Conservation (phyloP, 2,888 invertebrate genomes). For the Magallana nippona region DNA sequence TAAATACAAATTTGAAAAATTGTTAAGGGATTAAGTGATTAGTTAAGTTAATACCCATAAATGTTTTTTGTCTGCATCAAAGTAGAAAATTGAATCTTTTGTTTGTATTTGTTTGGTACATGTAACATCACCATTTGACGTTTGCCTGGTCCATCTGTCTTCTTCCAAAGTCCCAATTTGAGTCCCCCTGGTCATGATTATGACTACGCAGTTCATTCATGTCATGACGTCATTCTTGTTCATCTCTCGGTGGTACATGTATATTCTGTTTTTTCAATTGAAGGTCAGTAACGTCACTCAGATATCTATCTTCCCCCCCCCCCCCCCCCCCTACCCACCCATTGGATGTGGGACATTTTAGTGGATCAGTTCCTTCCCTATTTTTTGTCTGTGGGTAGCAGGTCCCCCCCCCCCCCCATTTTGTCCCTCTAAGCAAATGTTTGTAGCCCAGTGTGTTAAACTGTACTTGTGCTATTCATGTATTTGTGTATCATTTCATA, state of each 20-base stretch:
- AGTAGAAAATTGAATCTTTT: too few relatives aligned
- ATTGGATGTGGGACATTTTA: not conserved
- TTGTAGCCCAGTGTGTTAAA: not conserved
- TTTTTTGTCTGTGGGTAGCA: not conserved
- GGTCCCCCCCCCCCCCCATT: not conserved
- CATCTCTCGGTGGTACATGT: not conserved
- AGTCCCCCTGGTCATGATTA: slow-evolving; percentile 4
- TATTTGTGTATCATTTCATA: not conserved
- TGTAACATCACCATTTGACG: too few relatives aligned
- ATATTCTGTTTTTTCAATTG: not conserved
- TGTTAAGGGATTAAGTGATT: too few relatives aligned
- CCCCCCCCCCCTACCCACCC: too few relatives aligned
- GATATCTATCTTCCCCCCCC: too few relatives aligned
- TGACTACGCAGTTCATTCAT: slow-evolving; percentile 20
- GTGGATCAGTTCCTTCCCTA: too few relatives aligned
- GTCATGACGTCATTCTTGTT: not conserved
- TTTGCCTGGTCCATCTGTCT: slow-evolving; percentile 1
- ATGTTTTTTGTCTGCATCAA: too few relatives aligned
- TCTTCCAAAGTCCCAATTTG: slow-evolving; percentile 17
- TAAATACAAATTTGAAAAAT: too few relatives aligned
- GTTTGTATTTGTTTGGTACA: too few relatives aligned
- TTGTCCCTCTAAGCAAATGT: not conserved
- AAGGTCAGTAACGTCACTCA: not conserved
- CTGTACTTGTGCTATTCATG: not conserved
- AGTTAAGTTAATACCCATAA: too few relatives aligned